Evolutionary conservation across 2,888 invertebrate genomes (phyloP), one percentile per base, ranked within the genome.

Genomic region (Drosophila bunnanda): DNA sequence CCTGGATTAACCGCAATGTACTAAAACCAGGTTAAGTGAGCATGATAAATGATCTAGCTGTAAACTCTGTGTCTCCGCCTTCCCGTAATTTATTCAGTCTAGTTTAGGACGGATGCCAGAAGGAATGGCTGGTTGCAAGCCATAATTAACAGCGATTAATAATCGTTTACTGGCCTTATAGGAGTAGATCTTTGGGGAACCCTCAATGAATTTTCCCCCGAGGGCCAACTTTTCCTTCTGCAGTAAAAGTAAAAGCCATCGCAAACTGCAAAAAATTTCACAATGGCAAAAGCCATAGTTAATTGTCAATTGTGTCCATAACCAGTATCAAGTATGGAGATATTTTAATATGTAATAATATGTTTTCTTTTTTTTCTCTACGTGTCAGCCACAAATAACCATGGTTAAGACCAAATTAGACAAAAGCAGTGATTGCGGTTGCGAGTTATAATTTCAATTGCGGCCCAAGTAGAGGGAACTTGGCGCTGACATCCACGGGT

Each of bases 401-500:
- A 77, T 84, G 53, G 68, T 84, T 77, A 72, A 71, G 56, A 20
- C 50, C 70, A 81, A 81, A 79, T 87, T 69, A 77, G 46, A 69
- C 61, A 71, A 39, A 36, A 39, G 48, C 61, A 15, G 64, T 41
- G 22, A 72, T 46, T 66, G 79, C 55, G 75, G 75, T 75, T 77
- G 66, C 34, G 74, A 77, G 77, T 77, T 64, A 60, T 73, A 76
- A 80, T 82, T 85, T 78, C 67, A 72, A 68, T 85, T 88, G 78
- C 59, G 61, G 69, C 41, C 46, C 36, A 58, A 39, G 25, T 44
- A 25, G 50, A 56, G 70, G 48, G 60, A 70, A 76, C 67, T 74
- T 53, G 70, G 66, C 46, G 62, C 59, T 43, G 61, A 55, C 64
- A 60, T 34, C 48, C 50, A 48, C 36, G 38, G 69, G 28, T 20